Evolutionary conservation across 2,113 vertebrate genomes (phyloP).

Genomic region (Rhea pennata): DNA sequence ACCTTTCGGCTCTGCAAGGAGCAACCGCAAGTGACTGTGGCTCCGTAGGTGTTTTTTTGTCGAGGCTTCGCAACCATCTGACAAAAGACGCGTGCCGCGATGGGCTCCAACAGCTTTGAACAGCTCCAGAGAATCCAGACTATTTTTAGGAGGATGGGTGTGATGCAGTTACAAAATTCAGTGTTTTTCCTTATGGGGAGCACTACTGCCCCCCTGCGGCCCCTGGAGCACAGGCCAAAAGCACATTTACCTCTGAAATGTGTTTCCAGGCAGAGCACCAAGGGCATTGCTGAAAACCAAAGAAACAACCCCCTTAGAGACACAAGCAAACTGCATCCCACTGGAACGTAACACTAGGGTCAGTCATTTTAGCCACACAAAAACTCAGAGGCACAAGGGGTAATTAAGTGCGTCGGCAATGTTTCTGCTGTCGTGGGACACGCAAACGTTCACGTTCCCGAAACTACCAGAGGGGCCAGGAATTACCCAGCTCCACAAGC

Average conservation of each 20-base stretch:
- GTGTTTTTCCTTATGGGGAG: background rate
- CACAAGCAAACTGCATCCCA: too few relatives aligned
- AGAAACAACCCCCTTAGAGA: too few relatives aligned
- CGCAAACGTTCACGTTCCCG: background rate
- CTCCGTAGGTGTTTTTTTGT: background rate
- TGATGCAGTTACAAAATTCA: background rate
- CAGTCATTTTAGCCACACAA: too few relatives aligned
- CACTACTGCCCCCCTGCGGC: background rate
- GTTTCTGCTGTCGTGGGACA: background rate
- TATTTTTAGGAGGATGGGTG: background rate
- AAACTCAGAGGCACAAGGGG: too few relatives aligned
- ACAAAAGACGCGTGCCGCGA: rapidly evolving
- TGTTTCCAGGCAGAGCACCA: background rate
- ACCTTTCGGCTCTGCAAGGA: rapidly evolving
- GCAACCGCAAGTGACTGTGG: rapidly evolving
- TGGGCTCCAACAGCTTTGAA: background rate
- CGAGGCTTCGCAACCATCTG: background rate
- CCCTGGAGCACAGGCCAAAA: background rate
- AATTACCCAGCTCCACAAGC: too few relatives aligned
- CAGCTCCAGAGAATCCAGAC: background rate
- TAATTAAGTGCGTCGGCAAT: background rate
- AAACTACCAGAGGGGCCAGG: background rate
- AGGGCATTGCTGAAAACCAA: too few relatives aligned
- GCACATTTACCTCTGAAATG: background rate
- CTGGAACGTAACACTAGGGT: too few relatives aligned